These are phyloP conservation scores for Elaphurus davidianus DNA, from an alignment of 2,113 vertebrate species.

Conservation along the genomic window DNA sequence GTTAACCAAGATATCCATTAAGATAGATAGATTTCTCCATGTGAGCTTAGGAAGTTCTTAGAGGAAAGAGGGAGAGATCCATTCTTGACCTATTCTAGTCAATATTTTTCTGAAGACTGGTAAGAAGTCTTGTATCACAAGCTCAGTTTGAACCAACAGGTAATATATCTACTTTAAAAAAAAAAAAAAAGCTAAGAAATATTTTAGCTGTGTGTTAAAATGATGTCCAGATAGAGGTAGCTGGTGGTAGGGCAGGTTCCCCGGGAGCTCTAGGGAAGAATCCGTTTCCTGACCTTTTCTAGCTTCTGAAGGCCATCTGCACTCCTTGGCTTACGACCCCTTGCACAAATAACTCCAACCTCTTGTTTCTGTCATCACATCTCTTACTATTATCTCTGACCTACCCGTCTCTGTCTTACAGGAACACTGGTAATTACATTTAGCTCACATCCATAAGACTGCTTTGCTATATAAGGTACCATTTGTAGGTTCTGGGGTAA, in stretches of 20 bases:
- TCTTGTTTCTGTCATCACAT: background rate
- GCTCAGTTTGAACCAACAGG: constrained; percentile 9
- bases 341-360: background rate
- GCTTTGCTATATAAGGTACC: constrained; percentile 4
- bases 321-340: background rate
- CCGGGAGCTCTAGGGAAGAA: background rate
- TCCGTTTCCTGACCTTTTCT: background rate
- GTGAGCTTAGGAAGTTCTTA: background rate
- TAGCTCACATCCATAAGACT: constrained; percentile 2
- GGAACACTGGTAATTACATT: background rate
- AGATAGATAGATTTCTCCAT: background rate
- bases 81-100: background rate
- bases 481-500: background rate
- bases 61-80: background rate
- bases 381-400: background rate
- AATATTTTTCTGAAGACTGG: constrained; percentile 9
- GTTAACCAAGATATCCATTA: background rate
- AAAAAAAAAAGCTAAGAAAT: background rate
- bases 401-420: background rate
- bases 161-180: background rate
- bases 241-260: background rate
- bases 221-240: background rate
- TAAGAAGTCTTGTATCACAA: background rate
- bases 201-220: constrained; percentile 16
- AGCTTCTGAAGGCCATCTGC: background rate